Base-by-base conservation (phyloP, 2,888 invertebrate genomes). In the Uloborus plumipes region DNA sequence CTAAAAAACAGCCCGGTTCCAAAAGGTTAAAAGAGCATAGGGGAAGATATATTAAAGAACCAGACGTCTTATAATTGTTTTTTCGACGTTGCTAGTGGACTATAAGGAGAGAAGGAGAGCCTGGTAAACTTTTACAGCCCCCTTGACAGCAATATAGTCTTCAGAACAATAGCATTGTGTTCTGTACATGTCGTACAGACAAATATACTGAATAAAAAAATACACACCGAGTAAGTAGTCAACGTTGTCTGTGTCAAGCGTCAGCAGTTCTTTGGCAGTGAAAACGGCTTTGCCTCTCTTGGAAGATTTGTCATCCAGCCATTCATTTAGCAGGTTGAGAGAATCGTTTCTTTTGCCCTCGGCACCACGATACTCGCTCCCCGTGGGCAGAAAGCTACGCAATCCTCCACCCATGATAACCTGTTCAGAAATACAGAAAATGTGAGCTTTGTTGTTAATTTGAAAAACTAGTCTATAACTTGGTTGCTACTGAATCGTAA, bases 391-490 rank as follows among this genome's bases (percentile, higher is more conserved):
- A 84, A 95, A 92, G 86, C 92, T 92, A 0, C 89, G 88, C 3
- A 93, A 89, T 0, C 95, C 95, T 7, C 95, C 95, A 0, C 95
- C 95, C 88, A 95, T 22, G 64, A 94, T 92, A 0, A 94, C 92
- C 91, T 93, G 88, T 0, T 88, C 64, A 53, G 61, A 62, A 13
- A 73, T n/a, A n/a, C n/a, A n/a, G n/a, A n/a, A n/a, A n/a, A n/a
- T n/a, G n/a, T n/a, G n/a, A n/a, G n/a, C n/a, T n/a, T n/a, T n/a
- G n/a, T n/a, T n/a, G n/a, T n/a, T n/a, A n/a, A n/a, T n/a, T n/a
- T n/a, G n/a, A n/a, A n/a, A n/a, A n/a, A n/a, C n/a, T n/a, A n/a
- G n/a, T n/a, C n/a, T n/a, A n/a, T n/a, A n/a, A n/a, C n/a, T n/a
- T n/a, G n/a, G n/a, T n/a, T n/a, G n/a, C n/a, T n/a, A n/a, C n/a